phyloP scores from a whole-genome alignment of 1,140 invertebrate species.

The Prorops nasuta region DNA sequence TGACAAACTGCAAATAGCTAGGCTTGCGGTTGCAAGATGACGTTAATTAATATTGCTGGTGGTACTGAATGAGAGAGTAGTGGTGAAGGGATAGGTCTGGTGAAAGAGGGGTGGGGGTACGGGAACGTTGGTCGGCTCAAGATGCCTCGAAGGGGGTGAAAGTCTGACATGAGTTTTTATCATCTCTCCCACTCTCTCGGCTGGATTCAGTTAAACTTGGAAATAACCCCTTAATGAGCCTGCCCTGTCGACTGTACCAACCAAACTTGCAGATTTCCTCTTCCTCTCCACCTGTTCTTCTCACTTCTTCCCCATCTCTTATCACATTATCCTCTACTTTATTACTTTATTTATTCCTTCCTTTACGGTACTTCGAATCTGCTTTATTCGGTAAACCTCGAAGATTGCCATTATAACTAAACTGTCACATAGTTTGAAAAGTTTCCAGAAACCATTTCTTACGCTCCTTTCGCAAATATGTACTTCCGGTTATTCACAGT shows the following conservation, averaged over 20 bases:
- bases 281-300: slow-evolving; percentile 7
- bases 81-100: slow-evolving; percentile 19
- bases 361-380: no score
- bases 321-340: not conserved
- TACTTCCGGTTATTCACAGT: no score
- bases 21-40: slow-evolving; percentile 34
- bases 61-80: slow-evolving; percentile 20
- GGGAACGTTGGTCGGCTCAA: not conserved
- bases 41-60: slow-evolving; percentile 42
- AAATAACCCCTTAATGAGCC: slow-evolving; percentile 51
- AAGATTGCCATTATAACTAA: no score
- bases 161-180: slow-evolving; percentile 25
- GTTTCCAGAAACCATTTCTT: no score
- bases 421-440: no score
- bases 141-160: not conserved
- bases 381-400: no score
- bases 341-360: not conserved
- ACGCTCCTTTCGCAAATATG: no score
- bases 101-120: slow-evolving; percentile 1
- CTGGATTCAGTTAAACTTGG: slow-evolving; percentile 47
- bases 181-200: slow-evolving; percentile 34
- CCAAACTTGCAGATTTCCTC: slow-evolving; percentile 36
- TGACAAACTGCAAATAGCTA: slow-evolving; percentile 40
- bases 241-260: slow-evolving; percentile 36
- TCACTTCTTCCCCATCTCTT: slow-evolving; percentile 4